These are phyloP conservation scores for Neolamprologus longior DNA, from an alignment of 2,113 vertebrate genomes.

Conservation along the genomic window DNA sequence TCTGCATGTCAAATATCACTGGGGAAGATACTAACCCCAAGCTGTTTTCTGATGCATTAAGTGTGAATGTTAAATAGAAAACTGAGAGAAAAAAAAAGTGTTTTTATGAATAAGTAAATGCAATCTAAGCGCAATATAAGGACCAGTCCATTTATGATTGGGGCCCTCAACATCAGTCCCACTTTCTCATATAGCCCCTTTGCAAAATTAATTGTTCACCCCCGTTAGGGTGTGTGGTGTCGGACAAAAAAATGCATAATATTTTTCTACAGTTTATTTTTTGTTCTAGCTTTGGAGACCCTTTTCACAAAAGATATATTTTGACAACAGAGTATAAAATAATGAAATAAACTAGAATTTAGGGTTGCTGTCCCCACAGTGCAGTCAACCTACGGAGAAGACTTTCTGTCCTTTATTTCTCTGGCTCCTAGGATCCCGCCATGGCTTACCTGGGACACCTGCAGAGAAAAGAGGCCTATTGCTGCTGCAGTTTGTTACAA, in stretches of 20 bases:
- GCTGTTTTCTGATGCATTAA: not conserved
- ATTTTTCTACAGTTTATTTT: not conserved
- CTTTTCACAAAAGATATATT: not conserved
- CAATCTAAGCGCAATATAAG: not conserved
- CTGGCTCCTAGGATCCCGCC: not conserved
- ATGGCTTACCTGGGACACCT: not conserved
- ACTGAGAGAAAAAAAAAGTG: not conserved
- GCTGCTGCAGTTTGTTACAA: not conserved
- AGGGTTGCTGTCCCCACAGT: not conserved
- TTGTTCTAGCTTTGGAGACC: not conserved
- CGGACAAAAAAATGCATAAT: not conserved
- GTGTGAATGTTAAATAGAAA: not conserved
- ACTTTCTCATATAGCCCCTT: not conserved
- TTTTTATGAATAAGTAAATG: not conserved
- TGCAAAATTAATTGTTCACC: not conserved
- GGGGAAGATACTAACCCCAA: not conserved
- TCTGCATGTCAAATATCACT: not conserved
- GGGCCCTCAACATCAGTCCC: not conserved
- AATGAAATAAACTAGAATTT: not conserved
- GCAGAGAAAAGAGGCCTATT: not conserved
- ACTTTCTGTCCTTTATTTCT: not conserved
- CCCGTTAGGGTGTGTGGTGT: not conserved
- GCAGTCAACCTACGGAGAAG: not conserved
- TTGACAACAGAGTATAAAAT: not conserved
- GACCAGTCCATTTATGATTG: not conserved